Conservation (phyloP, 2,113 vertebrate genomes). For the Todiramphus saurophagus region DNA sequence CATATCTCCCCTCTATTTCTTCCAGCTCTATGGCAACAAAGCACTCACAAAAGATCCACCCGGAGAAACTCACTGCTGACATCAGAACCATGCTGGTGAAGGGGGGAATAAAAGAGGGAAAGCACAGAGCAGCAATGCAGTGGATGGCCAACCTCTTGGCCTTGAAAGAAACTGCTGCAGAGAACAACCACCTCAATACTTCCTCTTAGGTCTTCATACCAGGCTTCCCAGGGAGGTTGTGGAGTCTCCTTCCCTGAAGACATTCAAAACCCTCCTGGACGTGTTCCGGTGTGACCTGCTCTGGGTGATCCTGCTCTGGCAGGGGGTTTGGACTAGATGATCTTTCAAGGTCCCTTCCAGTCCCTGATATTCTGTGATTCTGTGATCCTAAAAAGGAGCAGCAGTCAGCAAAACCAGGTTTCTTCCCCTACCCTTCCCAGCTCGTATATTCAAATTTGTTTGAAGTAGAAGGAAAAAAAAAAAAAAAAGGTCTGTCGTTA, state of each 20-base stretch:
- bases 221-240: too few relatives aligned
- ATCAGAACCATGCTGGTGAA: not conserved
- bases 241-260: too few relatives aligned
- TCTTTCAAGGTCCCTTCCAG: too few relatives aligned
- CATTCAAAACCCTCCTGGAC: too few relatives aligned
- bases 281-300: too few relatives aligned
- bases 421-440: not conserved
- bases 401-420: not conserved
- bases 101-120: not conserved
- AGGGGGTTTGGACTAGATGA: too few relatives aligned
- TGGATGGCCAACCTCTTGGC: not conserved
- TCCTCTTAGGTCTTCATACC: not conserved
- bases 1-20: not conserved
- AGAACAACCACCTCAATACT: not conserved
- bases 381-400: not conserved
- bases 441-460: not conserved
- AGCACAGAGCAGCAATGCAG: not conserved
- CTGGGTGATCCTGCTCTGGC: too few relatives aligned
- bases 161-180: not conserved
- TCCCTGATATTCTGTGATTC: too few relatives aligned
- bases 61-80: not conserved
- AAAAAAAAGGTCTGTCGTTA: not conserved
- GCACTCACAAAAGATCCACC: not conserved
- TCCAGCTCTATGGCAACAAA: not conserved
- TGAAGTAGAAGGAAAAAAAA: not conserved